These are phyloP conservation scores for Anthophora plumipes DNA, from an alignment of 2,888 invertebrate species.

Conservation along the genomic window DNA sequence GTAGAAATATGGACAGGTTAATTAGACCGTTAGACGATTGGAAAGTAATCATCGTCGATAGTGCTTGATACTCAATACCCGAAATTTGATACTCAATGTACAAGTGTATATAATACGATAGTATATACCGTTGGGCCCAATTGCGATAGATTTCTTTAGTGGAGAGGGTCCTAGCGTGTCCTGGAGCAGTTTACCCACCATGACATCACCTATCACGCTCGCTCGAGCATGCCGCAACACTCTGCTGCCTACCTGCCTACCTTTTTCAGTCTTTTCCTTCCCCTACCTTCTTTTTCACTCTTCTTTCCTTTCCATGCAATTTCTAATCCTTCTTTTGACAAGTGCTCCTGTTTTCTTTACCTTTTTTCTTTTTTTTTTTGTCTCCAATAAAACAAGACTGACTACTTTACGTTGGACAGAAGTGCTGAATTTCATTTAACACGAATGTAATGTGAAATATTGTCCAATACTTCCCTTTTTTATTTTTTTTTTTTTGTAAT, in stretches of 20 bases:
- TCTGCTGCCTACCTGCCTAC: constrained; percentile 47
- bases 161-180: constrained; percentile 35
- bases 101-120: constrained; percentile 13
- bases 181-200: constrained; percentile 53
- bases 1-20: neutral
- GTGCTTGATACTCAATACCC: constrained; percentile 34
- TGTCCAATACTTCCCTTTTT: neutral
- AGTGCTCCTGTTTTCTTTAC: neutral
- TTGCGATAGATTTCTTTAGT: constrained; percentile 33
- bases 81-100: constrained; percentile 18
- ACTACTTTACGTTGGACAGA: too few relatives aligned
- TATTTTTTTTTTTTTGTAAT: too few relatives aligned
- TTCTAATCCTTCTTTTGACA: neutral
- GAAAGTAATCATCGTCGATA: constrained; percentile 33
- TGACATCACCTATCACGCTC: constrained; percentile 63
- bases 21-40: constrained; percentile 13
- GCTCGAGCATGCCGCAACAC: constrained; percentile 61
- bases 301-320: neutral
- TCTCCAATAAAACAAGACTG: too few relatives aligned
- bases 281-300: constrained; percentile 1
- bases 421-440: too few relatives aligned
- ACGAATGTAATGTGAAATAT: too few relatives aligned
- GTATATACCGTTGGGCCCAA: constrained; percentile 26
- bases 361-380: neutral
- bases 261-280: constrained; percentile 43